Percentiles rank a stretch among this genome's conserved stretches.
These are phyloP conservation scores for Rhaphigaster nebulosa DNA, from an alignment of 2,888 invertebrate species.

Conservation along the genomic window DNA sequence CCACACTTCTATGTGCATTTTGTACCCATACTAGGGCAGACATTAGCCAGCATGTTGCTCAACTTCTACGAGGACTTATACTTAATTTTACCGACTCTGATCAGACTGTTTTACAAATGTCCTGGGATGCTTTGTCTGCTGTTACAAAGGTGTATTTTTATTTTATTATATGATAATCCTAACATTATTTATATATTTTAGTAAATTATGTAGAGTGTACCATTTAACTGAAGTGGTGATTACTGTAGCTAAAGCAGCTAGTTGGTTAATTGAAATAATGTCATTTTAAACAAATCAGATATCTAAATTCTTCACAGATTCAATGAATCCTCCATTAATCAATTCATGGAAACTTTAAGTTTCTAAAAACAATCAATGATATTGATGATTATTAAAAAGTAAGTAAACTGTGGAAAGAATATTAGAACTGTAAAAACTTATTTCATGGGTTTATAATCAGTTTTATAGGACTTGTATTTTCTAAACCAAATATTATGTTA, in stretches of 20 bases:
- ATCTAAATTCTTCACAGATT: not conserved
- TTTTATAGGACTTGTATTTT: too few relatives aligned
- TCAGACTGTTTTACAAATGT: conserved; percentile 83
- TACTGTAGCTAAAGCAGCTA: not conserved
- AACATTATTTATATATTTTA: not conserved
- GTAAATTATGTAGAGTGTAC: not conserved
- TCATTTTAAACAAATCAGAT: not conserved
- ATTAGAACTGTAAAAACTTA: too few relatives aligned
- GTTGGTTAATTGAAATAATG: not conserved
- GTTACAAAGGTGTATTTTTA: conserved; percentile 79
- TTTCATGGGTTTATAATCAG: too few relatives aligned
- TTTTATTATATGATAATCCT: not conserved
- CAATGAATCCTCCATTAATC: not conserved
- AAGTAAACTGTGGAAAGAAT: too few relatives aligned
- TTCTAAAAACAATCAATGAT: too few relatives aligned
- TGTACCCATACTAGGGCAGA: conserved; percentile 91
- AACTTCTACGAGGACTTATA: conserved; percentile 88
- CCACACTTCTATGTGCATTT: conserved; percentile 89
- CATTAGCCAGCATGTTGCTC: conserved; percentile 88
- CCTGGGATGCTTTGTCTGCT: conserved; percentile 92
- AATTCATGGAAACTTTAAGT: not conserved
- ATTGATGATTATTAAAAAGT: too few relatives aligned
- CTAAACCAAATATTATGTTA: too few relatives aligned
- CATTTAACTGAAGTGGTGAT: not conserved
- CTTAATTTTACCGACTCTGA: conserved; percentile 87